Evolutionary conservation across 2,888 invertebrate genomes (phyloP), one percentile per base, ranked within the genome.

Genomic region (Pyralis farinalis): DNA sequence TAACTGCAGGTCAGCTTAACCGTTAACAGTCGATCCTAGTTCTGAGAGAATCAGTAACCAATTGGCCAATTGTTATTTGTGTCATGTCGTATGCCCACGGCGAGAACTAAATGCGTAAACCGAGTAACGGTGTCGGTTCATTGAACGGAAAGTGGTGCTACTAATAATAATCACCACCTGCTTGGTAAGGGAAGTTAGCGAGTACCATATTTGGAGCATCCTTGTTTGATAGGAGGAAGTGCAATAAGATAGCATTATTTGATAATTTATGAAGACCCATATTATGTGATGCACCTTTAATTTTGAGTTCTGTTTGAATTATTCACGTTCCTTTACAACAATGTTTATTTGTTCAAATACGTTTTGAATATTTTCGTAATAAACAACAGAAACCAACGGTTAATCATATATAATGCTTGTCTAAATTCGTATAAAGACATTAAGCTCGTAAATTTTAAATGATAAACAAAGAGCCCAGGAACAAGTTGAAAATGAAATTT

Each of bases 81-180:
- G 85, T 77, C 86, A 82, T 81, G 83, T 77, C 71, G 68, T 70
- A 60, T 56, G 63, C 63, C 63, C 50, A 58, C 56, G 69, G 76
- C 72, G 75, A 81, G 78, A 83, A 60, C 80, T 80, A 75, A 78
- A 81, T 80, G 80, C 79, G 82, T 84, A 73, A 78, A 81, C 62
- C 67, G 63, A 62, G 61, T 86, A 87, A 87, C 87, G 86, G 87
- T 82, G 71, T 69, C 75, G 59, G 86, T 85, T 87, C 86, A 84
- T 66, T 70, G 86, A 78, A 84, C 87, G 65, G 79, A 80, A 82
- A 78, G 78, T 78, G 77, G 72, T 69, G 56, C 63, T 71, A 63
- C 68, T 75, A 82, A 83, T 83, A 83, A 85, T 84, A 85, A 80
- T 78, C 61, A 63, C 71, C 82, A 84, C 78, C 77, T 81, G 81